Evolutionary conservation across 2,888 invertebrate genomes (phyloP).

Genomic region (Deilephila elpenor): DNA sequence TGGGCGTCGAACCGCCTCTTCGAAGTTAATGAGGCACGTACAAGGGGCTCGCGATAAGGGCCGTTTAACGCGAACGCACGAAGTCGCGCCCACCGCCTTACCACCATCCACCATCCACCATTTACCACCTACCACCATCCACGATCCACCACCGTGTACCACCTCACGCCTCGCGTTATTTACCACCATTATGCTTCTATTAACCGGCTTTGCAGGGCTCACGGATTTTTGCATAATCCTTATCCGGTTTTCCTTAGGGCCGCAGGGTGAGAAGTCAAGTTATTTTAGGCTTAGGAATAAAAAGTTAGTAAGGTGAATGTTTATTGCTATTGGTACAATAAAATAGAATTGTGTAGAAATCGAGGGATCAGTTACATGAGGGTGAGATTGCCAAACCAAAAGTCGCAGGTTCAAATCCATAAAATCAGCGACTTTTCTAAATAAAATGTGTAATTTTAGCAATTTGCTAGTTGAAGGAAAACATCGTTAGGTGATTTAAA

Average conservation of each 20-base stretch:
- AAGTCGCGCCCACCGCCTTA: neutral
- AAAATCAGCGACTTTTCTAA: too few species aligned
- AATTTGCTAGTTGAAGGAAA: too few species aligned
- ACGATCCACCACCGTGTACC: neutral
- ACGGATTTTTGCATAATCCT: slow-evolving; percentile 1
- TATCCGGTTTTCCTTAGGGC: neutral
- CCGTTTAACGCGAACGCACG: slow-evolving; percentile 29
- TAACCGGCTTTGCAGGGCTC: neutral
- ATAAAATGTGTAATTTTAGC: too few species aligned
- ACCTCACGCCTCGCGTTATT: neutral
- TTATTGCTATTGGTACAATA: neutral
- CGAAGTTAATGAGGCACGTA: slow-evolving; percentile 34
- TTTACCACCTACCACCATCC: neutral
- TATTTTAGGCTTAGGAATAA: neutral
- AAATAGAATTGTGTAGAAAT: neutral
- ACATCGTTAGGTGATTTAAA: too few species aligned
- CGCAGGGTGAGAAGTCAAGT: neutral
- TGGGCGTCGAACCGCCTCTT: slow-evolving; percentile 22
- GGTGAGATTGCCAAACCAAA: too few species aligned
- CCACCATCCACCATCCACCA: too few species aligned
- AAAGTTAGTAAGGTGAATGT: neutral
- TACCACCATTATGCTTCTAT: neutral
- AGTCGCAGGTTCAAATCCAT: too few species aligned
- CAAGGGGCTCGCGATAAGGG: slow-evolving; percentile 27
- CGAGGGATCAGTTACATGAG: neutral